Evolutionary conservation across 2,113 vertebrate genomes (phyloP), one percentile per base, ranked within the genome.

Genomic region (Odontesthes bonariensis): DNA sequence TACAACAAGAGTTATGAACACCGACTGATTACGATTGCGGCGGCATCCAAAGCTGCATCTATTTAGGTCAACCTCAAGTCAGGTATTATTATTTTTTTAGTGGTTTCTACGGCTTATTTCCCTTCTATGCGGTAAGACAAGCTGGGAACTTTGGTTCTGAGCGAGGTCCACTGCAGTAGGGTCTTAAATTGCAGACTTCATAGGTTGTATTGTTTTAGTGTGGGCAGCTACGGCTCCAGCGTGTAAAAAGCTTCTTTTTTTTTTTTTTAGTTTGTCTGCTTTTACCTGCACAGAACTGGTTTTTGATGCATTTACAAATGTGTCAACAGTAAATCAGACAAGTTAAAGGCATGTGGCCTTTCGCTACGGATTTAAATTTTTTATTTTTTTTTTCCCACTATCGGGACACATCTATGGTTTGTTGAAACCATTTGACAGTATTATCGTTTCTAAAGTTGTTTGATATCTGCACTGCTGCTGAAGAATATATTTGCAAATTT

Each of bases 391-490:
- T 27, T 14, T 20, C 16, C 35, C 32, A 3, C 5, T 20, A 40
- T 20, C 35, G 14, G 2, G 4, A 56, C 11, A 8, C 6, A 40
- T 46, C 10, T 20, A 5, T 13, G 51, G 59, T 69, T 23, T 73
- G n/a, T 31, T 49, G 2, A 61, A 69, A 62, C 47, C 40, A 65
- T 64, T 69, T 68, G 53, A 52, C 33, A 73, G 46, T 82, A 44
- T 86, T 76, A 68, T 19, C 12, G 49, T 84, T 81, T 61, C 12
- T 60, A 10, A 60, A 32, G 23, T 33, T 61, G 3, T 70, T 63
- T n/a, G 38, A 40, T 19, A 22, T 67, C 46, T 86, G 52, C 68
- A 66, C 61, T 72, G 38, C 44, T 85, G 38, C 58, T 80, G 13
- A 75, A 56, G 7, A 46, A 20, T 2, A 46, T 20, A 40, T 71